Conservation (phyloP, 2,797 vertebrate species). For the Phrynocephalus guinanensis region DNA sequence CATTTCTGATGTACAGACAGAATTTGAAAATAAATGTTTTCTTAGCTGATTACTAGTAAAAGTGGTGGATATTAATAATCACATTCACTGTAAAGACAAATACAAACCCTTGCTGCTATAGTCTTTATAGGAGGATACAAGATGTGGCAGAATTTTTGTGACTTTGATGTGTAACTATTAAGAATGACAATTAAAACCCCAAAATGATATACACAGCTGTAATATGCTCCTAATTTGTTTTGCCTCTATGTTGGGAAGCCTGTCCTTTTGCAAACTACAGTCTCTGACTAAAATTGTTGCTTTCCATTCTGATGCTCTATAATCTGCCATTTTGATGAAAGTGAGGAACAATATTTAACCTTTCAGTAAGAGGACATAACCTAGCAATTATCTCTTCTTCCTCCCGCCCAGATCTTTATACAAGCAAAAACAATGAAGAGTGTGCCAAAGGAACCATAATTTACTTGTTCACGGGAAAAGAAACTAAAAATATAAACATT, state of each 20-base stretch:
- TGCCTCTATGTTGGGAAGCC: slow-evolving; percentile 33
- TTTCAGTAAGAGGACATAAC: slow-evolving; percentile 67
- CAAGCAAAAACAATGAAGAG: slow-evolving; percentile 58
- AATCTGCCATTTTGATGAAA: slow-evolving; percentile 52
- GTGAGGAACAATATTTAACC: slow-evolving; percentile 57
- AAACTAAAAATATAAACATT: slow-evolving; percentile 68
- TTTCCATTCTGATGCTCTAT: slow-evolving; percentile 52
- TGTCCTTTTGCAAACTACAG: slow-evolving; percentile 35
- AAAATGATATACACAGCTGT: slow-evolving; percentile 34
- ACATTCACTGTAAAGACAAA: not conserved
- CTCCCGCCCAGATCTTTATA: slow-evolving; percentile 53
- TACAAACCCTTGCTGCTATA: not conserved
- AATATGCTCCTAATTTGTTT: slow-evolving; percentile 38
- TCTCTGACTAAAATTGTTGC: slow-evolving; percentile 45
- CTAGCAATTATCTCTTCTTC: slow-evolving; percentile 67
- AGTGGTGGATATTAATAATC: not conserved
- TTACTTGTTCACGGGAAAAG: slow-evolving; percentile 55
- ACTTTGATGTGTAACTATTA: slow-evolving; percentile 16
- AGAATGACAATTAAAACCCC: slow-evolving; percentile 40
- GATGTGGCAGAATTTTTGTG: slow-evolving; percentile 31
- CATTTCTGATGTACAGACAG: not conserved
- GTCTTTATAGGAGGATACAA: not conserved
- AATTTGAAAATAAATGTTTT: not conserved
- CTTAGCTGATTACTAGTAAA: not conserved
- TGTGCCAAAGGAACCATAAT: slow-evolving; percentile 54